phyloP scores from a whole-genome alignment of 2,113 vertebrate species.

The Hippocampus abdominalis region DNA sequence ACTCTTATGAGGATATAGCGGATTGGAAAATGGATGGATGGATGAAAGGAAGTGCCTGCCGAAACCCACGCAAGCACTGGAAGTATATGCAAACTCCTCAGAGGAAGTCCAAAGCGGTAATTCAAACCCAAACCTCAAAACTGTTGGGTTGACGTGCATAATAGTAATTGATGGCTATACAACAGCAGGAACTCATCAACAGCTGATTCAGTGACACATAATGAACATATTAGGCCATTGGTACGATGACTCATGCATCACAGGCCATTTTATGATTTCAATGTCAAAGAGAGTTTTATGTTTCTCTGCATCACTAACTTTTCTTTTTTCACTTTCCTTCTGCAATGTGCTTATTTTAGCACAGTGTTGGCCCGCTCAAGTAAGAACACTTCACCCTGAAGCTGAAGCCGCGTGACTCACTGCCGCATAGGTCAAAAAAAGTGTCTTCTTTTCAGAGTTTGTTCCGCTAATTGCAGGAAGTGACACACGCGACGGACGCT shows the following conservation, averaged over 20 bases:
- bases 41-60: neutral
- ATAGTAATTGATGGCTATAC: neutral
- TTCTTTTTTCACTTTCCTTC: neutral
- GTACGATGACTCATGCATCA: neutral
- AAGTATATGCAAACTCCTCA: neutral
- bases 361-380: constrained; percentile 1
- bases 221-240: neutral
- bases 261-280: neutral
- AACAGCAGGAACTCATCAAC: constrained; percentile 1
- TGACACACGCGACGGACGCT: constrained; percentile 44
- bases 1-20: too few species aligned
- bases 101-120: neutral
- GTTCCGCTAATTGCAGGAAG: constrained; percentile 55
- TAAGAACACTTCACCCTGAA: constrained; percentile 1
- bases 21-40: too few species aligned
- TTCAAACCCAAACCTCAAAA: neutral
- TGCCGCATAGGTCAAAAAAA: constrained; percentile 18
- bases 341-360: neutral
- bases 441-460: constrained; percentile 35
- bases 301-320: constrained; percentile 3
- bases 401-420: constrained; percentile 25
- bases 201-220: neutral
- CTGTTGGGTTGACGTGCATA: neutral
- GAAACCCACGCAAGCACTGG: neutral
- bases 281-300: neutral